phyloP scores from a whole-genome alignment of 2,113 vertebrate genomes.

The Mormyrus iriodes region DNA sequence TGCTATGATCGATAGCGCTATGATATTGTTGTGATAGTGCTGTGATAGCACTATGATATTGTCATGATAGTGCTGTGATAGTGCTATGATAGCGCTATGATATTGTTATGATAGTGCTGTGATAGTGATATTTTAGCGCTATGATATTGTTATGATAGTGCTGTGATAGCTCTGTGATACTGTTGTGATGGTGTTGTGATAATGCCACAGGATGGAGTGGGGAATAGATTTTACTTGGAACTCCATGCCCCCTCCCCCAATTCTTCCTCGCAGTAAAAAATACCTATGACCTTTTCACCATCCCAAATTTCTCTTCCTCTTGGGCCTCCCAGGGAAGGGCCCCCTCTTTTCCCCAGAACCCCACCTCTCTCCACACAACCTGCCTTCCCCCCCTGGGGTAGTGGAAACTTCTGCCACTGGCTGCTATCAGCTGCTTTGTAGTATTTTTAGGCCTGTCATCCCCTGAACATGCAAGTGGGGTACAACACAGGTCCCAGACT shows the following conservation, averaged over 20 bases:
- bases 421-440: constrained; percentile 59
- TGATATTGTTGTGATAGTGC: not conserved
- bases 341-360: not conserved
- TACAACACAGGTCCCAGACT: constrained; percentile 26
- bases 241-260: not conserved
- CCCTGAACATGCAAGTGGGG: constrained; percentile 37
- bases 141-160: not conserved
- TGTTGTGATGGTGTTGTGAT: not conserved
- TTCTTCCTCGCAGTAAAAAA: not conserved
- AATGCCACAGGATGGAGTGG: not conserved
- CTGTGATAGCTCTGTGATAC: not conserved
- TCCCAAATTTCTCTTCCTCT: not conserved
- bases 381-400: constrained; percentile 31
- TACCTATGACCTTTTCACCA: not conserved
- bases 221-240: not conserved
- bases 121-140: no score
- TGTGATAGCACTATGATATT: not conserved
- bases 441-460: constrained; percentile 68
- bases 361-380: constrained; percentile 24
- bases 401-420: constrained; percentile 45
- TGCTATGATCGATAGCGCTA: not conserved
- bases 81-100: not conserved
- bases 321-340: not conserved
- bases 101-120: not conserved
- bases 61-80: not conserved